phyloP scores from a whole-genome alignment of 2,888 invertebrate species.

The Iselma pallidipennis region DNA sequence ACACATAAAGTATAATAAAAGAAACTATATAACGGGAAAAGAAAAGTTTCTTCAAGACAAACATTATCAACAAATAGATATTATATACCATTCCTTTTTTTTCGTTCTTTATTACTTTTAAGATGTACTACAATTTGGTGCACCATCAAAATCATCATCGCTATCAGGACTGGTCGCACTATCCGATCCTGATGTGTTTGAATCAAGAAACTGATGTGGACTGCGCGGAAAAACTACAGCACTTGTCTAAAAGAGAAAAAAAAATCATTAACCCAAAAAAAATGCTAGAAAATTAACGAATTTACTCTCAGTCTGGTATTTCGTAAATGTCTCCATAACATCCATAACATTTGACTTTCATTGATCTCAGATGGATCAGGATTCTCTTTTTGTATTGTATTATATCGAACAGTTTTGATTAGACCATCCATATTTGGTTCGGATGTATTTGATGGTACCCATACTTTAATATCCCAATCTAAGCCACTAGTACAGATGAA shows the following conservation, averaged over 20 bases:
- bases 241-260: neutral
- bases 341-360: constrained; percentile 51
- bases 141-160: constrained; percentile 17
- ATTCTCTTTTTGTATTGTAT: constrained; percentile 36
- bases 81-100: neutral
- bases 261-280: neutral
- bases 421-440: constrained; percentile 64
- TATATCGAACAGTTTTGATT: constrained; percentile 49
- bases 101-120: constrained; percentile 14
- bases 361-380: constrained; percentile 38
- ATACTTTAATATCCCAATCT: constrained; percentile 91
- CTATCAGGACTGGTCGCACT: constrained; percentile 11
- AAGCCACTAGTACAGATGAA: constrained; percentile 89
- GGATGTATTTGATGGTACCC: constrained; percentile 74
- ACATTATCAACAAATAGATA: constrained; percentile 14
- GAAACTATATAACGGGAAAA: constrained; percentile 14
- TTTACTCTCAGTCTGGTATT: constrained; percentile 35
- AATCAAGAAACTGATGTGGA: constrained; percentile 6
- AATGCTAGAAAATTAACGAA: neutral
- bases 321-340: constrained; percentile 51
- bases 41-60: neutral
- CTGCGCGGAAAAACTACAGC: constrained; percentile 8
- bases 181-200: constrained; percentile 19
- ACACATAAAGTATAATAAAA: neutral
- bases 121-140: constrained; percentile 23